A percentile compares a stretch with the other conserved stretches of the same genome.
Evolutionary conservation across 2,888 invertebrate species (phyloP).

Genomic region (Selenia dentaria): DNA sequence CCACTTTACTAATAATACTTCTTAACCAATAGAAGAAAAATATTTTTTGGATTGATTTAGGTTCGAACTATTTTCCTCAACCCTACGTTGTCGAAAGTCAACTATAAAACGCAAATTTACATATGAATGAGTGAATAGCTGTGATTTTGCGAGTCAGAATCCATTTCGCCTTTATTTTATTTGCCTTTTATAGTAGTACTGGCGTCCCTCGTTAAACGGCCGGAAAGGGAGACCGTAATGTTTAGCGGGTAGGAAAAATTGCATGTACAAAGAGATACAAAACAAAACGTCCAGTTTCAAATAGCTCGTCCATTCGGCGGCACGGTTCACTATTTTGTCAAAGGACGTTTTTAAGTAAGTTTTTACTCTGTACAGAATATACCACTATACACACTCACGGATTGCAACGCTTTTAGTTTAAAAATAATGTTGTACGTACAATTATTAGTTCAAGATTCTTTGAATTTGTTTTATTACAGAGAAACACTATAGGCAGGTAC

Average conservation of each 20-base stretch:
- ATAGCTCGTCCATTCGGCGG: slow-evolving; percentile 31
- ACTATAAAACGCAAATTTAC: slow-evolving; percentile 59
- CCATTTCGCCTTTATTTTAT: slow-evolving; percentile 59
- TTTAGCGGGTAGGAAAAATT: slow-evolving; percentile 54
- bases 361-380: neutral
- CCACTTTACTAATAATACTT: too few species aligned
- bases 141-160: slow-evolving; percentile 47
- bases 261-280: slow-evolving; percentile 38
- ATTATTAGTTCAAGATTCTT: too few species aligned
- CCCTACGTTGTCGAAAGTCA: slow-evolving; percentile 10
- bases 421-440: too few species aligned
- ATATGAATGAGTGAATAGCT: slow-evolving; percentile 52
- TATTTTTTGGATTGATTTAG: too few species aligned
- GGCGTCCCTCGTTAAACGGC: slow-evolving; percentile 56
- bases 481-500: too few species aligned
- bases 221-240: slow-evolving; percentile 57
- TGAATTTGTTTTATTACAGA: too few species aligned
- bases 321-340: slow-evolving; percentile 29
- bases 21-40: too few species aligned
- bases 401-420: too few species aligned
- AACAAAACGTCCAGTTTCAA: slow-evolving; percentile 40
- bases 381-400: too few species aligned
- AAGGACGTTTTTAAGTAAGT: slow-evolving; percentile 7
- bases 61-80: neutral
- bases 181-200: slow-evolving; percentile 55